These are phyloP conservation scores for Tachysurus vachellii DNA, from an alignment of 2,113 vertebrate species.

Conservation along the genomic window DNA sequence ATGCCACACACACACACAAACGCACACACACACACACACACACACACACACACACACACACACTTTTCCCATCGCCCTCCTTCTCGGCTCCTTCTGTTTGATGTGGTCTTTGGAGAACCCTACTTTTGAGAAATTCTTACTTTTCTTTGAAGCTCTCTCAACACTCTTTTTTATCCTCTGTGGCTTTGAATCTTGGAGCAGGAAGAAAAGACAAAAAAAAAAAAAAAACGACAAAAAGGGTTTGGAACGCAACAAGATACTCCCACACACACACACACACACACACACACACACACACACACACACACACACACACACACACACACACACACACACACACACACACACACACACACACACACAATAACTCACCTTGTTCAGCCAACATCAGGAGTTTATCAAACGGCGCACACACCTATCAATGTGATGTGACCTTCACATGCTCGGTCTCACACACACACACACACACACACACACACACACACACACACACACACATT, in stretches of 20 bases:
- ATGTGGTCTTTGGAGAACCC: slow-evolving; percentile 75
- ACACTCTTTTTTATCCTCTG: slow-evolving; percentile 67
- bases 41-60: slow-evolving; percentile 36
- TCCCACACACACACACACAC: slow-evolving; percentile 36
- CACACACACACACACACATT: not conserved
- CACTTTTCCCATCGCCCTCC: slow-evolving; percentile 41
- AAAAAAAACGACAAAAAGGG: slow-evolving; percentile 28
- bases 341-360: slow-evolving; percentile 32
- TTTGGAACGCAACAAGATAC: slow-evolving; percentile 61
- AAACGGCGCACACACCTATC: slow-evolving; percentile 11
- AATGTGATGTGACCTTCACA: not conserved
- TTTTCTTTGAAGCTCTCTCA: slow-evolving; percentile 70
- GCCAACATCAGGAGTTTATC: slow-evolving; percentile 62
- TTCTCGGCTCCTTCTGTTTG: slow-evolving; percentile 63
- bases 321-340: no score
- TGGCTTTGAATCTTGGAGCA: slow-evolving; percentile 49
- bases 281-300: no score
- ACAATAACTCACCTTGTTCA: slow-evolving; percentile 55
- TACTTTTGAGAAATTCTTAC: slow-evolving; percentile 70
- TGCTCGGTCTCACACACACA: not conserved
- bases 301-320: slow-evolving; percentile 37
- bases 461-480: slow-evolving; percentile 2
- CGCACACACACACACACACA: slow-evolving; percentile 42
- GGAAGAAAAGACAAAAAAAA: slow-evolving; percentile 51
- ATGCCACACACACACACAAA: slow-evolving; percentile 37